Base-by-base conservation (phyloP, 2,113 vertebrate species). In the Cephalopterus ornatus region DNA sequence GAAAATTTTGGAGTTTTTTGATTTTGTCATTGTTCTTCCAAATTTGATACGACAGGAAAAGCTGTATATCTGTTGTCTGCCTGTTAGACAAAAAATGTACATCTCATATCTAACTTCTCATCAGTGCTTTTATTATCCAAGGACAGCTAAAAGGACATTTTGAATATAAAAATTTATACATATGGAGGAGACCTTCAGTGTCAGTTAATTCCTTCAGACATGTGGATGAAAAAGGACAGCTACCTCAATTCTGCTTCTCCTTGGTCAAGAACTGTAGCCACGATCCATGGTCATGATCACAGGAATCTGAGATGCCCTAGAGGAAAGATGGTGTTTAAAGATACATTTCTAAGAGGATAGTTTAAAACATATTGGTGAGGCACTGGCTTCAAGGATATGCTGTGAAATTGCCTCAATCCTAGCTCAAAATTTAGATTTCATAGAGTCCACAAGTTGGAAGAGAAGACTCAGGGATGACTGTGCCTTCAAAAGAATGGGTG, bases 241-340 rank as follows among this genome's bases (percentile, higher is more conserved):
- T 65, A n/a, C 11, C 19, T 92, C 20, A 65, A 6, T 47, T 70
- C 20, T 59, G 24, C 28, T 78, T 81, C 53, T 65, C 32, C 65
- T 72, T 72, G 11, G 4, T 15, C 52, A 65, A 65, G 23, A 50
- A 65, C 8, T 16, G 10, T 14, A 42, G 9, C 21, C 26, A 28
- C 0, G 0, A 39, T 9, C 27, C 47, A 14, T 27, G 17, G 24
- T 32, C 33, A 35, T 11, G 22, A 46, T 19, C 15, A 47, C 22
- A 81, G 50, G 27, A 61, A 75, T 74, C 33, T 35, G 74, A 68
- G 61, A 61, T 66, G 33, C 1, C 22, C 5, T 23, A 56, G 41
- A 50, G 24, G 12, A 32, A 79, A 85, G 47, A 18, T 42, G 18
- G 10, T 70, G 8, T 75, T 58, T 39, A 14, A 44, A 46, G 33